These are phyloP conservation scores for Bellardia bayeri DNA, from an alignment of 2,888 invertebrate species.

Conservation along the genomic window DNA sequence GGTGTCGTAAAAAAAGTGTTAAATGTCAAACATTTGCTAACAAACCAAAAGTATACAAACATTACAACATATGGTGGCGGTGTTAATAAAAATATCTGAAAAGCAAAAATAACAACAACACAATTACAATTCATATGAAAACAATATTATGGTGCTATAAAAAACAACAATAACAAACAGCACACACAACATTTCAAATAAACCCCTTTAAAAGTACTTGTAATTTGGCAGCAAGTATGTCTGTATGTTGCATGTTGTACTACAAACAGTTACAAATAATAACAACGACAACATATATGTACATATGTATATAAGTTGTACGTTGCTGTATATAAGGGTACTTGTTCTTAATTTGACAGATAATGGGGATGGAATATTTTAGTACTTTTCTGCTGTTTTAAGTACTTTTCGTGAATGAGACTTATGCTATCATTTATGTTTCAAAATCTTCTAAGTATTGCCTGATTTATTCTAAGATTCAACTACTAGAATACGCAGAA, in stretches of 20 bases:
- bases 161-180: neutral
- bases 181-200: neutral
- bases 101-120: neutral
- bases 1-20: slow-evolving; percentile 46
- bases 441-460: neutral
- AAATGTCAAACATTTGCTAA: slow-evolving; percentile 70
- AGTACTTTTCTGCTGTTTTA: neutral
- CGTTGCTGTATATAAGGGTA: neutral
- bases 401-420: no score
- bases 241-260: neutral
- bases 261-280: neutral
- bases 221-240: neutral
- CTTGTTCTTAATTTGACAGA: neutral
- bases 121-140: slow-evolving; percentile 30
- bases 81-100: slow-evolving; percentile 50
- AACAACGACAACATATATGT: neutral
- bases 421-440: neutral
- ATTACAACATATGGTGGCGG: slow-evolving; percentile 61
- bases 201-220: slow-evolving; percentile 54
- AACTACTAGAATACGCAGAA: no score
- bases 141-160: slow-evolving; percentile 24
- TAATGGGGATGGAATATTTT: neutral
- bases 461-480: no score
- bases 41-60: slow-evolving; percentile 54
- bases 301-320: neutral